Conservation (phyloP, 2,797 vertebrate genomes). For the Hydrophis major region DNA sequence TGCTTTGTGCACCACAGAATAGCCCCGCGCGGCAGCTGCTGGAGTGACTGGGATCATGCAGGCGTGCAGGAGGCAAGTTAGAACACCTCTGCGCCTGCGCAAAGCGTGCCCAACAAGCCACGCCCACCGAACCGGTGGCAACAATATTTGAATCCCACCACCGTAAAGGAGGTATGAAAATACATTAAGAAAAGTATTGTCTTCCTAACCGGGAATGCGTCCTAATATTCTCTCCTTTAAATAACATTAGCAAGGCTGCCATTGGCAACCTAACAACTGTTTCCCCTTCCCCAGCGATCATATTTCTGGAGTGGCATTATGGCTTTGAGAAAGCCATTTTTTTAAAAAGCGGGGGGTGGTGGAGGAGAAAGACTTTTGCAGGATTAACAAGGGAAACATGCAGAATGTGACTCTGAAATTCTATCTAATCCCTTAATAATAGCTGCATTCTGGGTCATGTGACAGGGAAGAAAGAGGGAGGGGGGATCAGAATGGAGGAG, state of each 20-base stretch:
- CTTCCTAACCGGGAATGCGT: background rate
- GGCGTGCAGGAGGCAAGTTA: too few relatives aligned
- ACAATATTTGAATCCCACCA: too few relatives aligned
- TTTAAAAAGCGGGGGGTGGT: fast-evolving
- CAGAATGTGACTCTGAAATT: background rate
- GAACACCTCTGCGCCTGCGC: too few relatives aligned
- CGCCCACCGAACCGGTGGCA: too few relatives aligned
- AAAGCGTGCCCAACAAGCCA: too few relatives aligned
- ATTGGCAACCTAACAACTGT: background rate
- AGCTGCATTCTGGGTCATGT: background rate
- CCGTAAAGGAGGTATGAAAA: background rate
- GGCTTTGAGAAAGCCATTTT: background rate
- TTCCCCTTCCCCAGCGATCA: background rate
- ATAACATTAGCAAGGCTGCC: background rate
- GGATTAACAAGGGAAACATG: background rate
- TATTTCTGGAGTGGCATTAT: background rate
- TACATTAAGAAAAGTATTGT: background rate
- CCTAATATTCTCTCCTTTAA: background rate
- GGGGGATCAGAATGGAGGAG: background rate
- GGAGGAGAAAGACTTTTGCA: background rate
- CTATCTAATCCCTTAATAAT: background rate
- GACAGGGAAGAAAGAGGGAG: background rate
- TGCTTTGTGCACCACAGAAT: too few relatives aligned
- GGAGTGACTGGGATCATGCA: too few relatives aligned
- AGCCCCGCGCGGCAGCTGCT: too few relatives aligned